phyloP scores from a whole-genome alignment of 2,797 vertebrate species.

The Manis pentadactyla region DNA sequence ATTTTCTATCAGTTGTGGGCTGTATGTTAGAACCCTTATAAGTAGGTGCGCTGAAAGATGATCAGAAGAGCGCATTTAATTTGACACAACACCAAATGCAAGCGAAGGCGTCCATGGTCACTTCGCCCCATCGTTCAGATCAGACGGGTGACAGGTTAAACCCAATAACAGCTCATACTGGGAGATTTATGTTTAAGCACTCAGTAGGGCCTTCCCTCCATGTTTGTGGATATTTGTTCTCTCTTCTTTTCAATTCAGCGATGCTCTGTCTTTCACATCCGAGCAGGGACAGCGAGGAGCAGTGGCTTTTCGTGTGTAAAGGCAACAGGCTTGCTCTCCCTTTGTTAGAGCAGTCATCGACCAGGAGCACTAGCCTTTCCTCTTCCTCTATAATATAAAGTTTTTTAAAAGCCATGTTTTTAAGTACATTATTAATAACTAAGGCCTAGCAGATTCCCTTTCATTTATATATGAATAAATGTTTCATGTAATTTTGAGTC shows the following conservation, averaged over 20 bases:
- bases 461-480: background rate
- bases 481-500: background rate
- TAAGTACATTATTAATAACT: background rate
- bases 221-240: background rate
- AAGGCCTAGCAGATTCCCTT: background rate
- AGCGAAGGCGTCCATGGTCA: background rate
- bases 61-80: background rate
- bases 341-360: rapidly evolving
- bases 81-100: background rate
- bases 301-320: background rate
- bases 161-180: background rate
- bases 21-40: background rate
- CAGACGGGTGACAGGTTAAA: too few relatives aligned
- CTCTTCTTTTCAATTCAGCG: background rate
- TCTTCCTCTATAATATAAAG: background rate
- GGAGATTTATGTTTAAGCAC: background rate
- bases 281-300: background rate
- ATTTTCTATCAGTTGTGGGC: background rate
- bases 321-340: background rate
- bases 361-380: background rate
- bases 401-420: background rate
- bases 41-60: background rate
- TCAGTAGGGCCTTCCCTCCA: background rate
- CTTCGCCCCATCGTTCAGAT: background rate
- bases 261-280: background rate